Evolutionary conservation across 2,888 invertebrate genomes (phyloP), one percentile per base, ranked within the genome.

Genomic region (Nomada lathburiana): DNA sequence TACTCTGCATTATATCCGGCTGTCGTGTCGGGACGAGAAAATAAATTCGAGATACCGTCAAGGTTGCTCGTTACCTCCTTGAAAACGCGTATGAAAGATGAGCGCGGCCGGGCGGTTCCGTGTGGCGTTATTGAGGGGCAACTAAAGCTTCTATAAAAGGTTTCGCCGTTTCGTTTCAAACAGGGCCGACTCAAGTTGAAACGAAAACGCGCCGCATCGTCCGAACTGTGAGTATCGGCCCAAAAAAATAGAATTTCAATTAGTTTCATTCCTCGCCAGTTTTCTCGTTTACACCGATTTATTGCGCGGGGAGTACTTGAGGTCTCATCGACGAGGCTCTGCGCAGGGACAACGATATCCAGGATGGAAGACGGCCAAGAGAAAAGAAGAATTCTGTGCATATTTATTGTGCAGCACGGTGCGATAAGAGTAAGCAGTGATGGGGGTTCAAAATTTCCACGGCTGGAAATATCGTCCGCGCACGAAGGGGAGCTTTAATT

Each of bases 401-500:
- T 36, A 36, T 13, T 47, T 47, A 16, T 3, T 16, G 67, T 59
- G 44, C 26, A 36, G 20, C 36, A 10, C 20, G 26, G 20, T 16
- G 47, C 47, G 68, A 68, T 75, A 79, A 83, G 74, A 75, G 50
- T 68, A 55, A 74, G 52, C 70, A 20, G 44, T 18, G 55, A 57
- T 57, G n/a, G 18, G 65, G 60, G 44, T 20, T 42, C 57, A 29
- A 75, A 68, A 75, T 78, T 60, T 78, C 20, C 55, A n/a, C n/a
- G 18, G 65, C 50, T 47, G 74, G 59, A 72, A 83, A 79, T 26
- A 83, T 79, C 59, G 53, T 75, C 72, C 55, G 65, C 44, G 11
- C 62, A 60, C 44, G 53, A 52, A 64, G 50, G 69, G 79, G 64
- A 74, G 47, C 79, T 82, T 68, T 79, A 82, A 82, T 83, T 79